A percentile compares a stretch with the other conserved stretches of the same genome.
Conservation (phyloP, 1,140 invertebrate genomes). For the Micrasema longulum region DNA sequence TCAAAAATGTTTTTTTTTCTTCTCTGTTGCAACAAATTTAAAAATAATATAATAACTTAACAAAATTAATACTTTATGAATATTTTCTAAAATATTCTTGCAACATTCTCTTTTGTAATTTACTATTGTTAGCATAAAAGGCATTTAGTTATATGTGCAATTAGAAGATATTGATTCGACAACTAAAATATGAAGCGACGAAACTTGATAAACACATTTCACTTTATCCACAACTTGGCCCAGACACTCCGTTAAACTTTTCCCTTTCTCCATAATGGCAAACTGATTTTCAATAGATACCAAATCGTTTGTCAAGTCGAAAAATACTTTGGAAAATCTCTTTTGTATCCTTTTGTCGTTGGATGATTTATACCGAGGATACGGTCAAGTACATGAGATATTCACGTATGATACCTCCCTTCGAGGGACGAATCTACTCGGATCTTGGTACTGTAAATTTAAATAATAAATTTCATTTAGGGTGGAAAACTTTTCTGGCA, state of each 20-base stretch:
- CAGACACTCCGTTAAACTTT: constrained; percentile 41
- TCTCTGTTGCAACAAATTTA: too few relatives aligned
- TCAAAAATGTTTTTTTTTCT: too few relatives aligned
- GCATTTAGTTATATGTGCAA: too few relatives aligned
- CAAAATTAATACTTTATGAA: too few relatives aligned
- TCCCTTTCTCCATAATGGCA: constrained; percentile 50
- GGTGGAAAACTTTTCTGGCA: too few relatives aligned
- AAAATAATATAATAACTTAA: too few relatives aligned
- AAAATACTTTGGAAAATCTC: constrained; percentile 54
- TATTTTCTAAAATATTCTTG: too few relatives aligned
- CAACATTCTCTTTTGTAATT: too few relatives aligned
- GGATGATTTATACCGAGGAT: constrained; percentile 54
- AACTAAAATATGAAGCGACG: background rate
- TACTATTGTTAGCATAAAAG: too few relatives aligned
- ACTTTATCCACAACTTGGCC: constrained; percentile 5
- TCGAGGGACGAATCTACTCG: too few relatives aligned
- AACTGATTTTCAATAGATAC: constrained; percentile 53
- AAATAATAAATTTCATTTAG: too few relatives aligned
- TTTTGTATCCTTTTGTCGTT: constrained; percentile 47
- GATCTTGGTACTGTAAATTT: too few relatives aligned
- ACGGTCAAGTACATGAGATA: constrained; percentile 49
- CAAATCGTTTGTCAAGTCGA: constrained; percentile 54
- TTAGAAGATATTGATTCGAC: background rate
- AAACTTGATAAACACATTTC: constrained; percentile 33
- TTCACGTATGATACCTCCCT: constrained; percentile 40